These are phyloP conservation scores for Pocillopora damicornis DNA, from an alignment of 64 coral and sea anemone genomes.

Conservation along the genomic window DNA sequence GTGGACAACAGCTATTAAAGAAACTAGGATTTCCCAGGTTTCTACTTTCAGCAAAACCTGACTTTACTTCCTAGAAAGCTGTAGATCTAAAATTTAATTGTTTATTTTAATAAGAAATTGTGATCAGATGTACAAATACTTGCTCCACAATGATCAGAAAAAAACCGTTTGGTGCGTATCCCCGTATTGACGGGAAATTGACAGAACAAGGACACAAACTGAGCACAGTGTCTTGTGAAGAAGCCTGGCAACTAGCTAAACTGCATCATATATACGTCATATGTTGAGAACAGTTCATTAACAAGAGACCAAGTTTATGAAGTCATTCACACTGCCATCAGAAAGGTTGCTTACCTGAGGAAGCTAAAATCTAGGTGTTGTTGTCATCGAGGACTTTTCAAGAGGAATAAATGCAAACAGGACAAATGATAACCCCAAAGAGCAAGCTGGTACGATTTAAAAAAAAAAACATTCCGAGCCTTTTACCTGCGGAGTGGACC, in stretches of 20 bases:
- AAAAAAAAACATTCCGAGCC: too few species aligned
- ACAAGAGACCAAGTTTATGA: constrained; percentile 4
- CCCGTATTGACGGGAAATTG: neutral
- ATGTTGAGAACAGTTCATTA: constrained; percentile 14
- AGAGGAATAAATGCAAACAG: constrained; percentile 1
- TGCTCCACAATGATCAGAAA: too few species aligned
- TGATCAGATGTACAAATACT: too few species aligned
- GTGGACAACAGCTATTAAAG: too few species aligned
- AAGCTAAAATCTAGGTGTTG: neutral
- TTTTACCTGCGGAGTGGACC: too few species aligned
- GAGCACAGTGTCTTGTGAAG: neutral
- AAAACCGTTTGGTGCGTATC: too few species aligned
- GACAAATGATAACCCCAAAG: neutral
- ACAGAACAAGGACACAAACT: neutral
- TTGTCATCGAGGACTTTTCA: neutral
- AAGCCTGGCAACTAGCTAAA: constrained; percentile 20
- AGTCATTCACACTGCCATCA: neutral
- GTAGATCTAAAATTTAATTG: too few species aligned
- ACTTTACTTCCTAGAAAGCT: too few species aligned
- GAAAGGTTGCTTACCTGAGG: neutral
- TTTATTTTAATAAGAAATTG: too few species aligned
- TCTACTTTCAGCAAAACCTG: neutral
- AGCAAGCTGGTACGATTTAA: too few species aligned
- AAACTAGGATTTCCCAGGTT: neutral
- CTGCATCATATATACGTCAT: neutral